Percentiles rank a stretch among this genome's conserved stretches.
Conservation (phyloP, 2,888 invertebrate species). For the Nomada fabriciana region DNA sequence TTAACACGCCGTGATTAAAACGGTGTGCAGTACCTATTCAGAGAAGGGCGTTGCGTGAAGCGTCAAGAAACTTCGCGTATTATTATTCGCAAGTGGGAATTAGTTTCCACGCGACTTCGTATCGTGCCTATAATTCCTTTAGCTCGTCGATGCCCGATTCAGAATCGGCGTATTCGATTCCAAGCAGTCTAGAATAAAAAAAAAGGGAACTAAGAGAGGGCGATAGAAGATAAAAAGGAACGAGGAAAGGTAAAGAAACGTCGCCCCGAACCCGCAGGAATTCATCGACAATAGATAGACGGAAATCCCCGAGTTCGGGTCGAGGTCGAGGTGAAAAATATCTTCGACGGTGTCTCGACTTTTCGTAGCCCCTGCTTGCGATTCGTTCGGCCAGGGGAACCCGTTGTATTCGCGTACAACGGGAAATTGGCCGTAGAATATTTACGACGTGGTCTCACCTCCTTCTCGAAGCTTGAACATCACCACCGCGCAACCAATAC, state of each 20-base stretch:
- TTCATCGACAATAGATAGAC: slow-evolving; percentile 57
- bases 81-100: not conserved
- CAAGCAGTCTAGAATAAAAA: not conserved
- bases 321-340: slow-evolving; percentile 54
- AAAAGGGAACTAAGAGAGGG: not conserved
- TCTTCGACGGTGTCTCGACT: slow-evolving; percentile 42
- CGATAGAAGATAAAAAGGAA: not conserved
- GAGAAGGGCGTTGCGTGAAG: slow-evolving; percentile 2
- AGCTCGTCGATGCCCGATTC: slow-evolving; percentile 13
- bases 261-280: slow-evolving; percentile 45
- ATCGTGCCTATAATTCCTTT: slow-evolving; percentile 3
- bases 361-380: slow-evolving; percentile 26
- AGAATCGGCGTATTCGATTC: slow-evolving; percentile 33
- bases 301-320: slow-evolving; percentile 44
- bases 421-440: slow-evolving; percentile 77
- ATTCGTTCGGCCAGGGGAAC: slow-evolving; percentile 42
- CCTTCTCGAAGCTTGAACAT: slow-evolving; percentile 44
- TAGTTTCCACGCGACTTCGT: slow-evolving; percentile 7
- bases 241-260: not conserved
- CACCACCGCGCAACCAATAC: slow-evolving; percentile 27
- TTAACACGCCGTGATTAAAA: slow-evolving; percentile 17
- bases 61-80: slow-evolving; percentile 9
- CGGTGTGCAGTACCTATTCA: slow-evolving; percentile 6
- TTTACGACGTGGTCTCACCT: slow-evolving; percentile 74
- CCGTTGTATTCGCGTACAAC: slow-evolving; percentile 59